Conservation (phyloP, 2,888 invertebrate species). For the Zootermopsis nevadensis region DNA sequence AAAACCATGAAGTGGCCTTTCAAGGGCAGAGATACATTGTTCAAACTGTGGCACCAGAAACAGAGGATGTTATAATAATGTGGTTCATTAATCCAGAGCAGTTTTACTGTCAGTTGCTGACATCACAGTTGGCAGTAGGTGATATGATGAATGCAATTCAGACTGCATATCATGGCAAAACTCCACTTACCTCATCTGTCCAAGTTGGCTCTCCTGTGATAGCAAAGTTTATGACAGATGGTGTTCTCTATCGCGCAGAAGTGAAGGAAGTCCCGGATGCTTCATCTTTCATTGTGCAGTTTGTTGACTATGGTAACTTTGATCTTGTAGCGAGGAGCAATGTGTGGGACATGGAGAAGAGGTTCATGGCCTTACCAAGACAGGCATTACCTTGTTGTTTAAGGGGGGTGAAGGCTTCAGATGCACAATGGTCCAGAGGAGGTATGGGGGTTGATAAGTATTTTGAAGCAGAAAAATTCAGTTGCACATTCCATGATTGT, state of each 20-base stretch:
- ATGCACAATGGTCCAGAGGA: conserved; percentile 69
- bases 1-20: conserved; percentile 57
- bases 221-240: conserved; percentile 77
- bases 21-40: conserved; percentile 66
- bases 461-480: conserved; percentile 71
- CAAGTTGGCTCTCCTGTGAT: conserved; percentile 74
- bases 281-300: conserved; percentile 74
- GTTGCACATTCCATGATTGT: conserved; percentile 69
- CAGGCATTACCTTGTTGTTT: conserved; percentile 79
- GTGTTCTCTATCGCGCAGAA: conserved; percentile 77
- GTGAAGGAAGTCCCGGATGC: conserved; percentile 60
- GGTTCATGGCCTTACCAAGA: conserved; percentile 73
- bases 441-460: conserved; percentile 67
- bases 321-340: conserved; percentile 72
- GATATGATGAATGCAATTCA: conserved; percentile 80
- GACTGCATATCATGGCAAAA: conserved; percentile 67
- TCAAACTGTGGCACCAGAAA: conserved; percentile 65
- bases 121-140: conserved; percentile 67
- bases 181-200: conserved; percentile 59
- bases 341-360: conserved; percentile 76
- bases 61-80: conserved; percentile 71
- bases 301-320: conserved; percentile 82
- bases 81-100: conserved; percentile 82
- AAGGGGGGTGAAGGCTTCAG: conserved; percentile 69
- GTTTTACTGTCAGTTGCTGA: conserved; percentile 74